phyloP scores from a whole-genome alignment of 2,113 vertebrate genomes.

The Sinocyclocheilus grahami region DNA sequence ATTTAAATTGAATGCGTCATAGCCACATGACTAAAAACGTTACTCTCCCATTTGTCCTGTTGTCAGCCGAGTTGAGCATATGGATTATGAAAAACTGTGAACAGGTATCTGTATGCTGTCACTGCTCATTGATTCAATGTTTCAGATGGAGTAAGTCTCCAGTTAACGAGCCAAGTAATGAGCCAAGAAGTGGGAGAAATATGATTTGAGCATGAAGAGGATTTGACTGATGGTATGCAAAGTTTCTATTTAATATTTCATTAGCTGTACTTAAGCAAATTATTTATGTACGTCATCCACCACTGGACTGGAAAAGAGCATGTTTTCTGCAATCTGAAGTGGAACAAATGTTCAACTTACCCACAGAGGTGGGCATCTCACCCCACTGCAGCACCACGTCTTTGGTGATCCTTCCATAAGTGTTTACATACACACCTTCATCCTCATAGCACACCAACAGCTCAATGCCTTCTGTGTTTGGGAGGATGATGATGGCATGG shows the following conservation, averaged over 20 bases:
- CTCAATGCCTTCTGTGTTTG: constrained; percentile 97
- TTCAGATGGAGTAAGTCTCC: background rate
- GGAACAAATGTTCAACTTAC: constrained; percentile 71
- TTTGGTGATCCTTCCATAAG: constrained; percentile 96
- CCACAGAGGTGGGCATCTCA: constrained; percentile 98
- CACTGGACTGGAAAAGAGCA: background rate
- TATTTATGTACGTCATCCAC: too few relatives aligned
- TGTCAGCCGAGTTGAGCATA: too few relatives aligned
- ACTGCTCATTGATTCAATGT: too few relatives aligned
- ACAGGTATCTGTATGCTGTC: too few relatives aligned
- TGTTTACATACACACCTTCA: constrained; percentile 98
- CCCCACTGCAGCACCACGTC: constrained; percentile 99
- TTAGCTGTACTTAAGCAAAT: background rate
- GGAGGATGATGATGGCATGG: constrained; percentile 97
- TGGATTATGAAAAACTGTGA: too few relatives aligned
- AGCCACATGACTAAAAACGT: too few relatives aligned
- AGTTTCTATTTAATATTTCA: background rate
- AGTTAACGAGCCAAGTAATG: too few relatives aligned
- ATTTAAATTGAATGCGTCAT: too few relatives aligned
- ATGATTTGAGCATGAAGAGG: too few relatives aligned
- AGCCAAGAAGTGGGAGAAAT: too few relatives aligned
- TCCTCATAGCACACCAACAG: constrained; percentile 97
- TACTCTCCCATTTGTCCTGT: too few relatives aligned
- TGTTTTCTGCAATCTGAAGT: background rate
- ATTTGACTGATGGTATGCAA: background rate